These are phyloP conservation scores for Dermatemys mawii DNA, from an alignment of 2,113 vertebrate genomes.

Conservation along the genomic window DNA sequence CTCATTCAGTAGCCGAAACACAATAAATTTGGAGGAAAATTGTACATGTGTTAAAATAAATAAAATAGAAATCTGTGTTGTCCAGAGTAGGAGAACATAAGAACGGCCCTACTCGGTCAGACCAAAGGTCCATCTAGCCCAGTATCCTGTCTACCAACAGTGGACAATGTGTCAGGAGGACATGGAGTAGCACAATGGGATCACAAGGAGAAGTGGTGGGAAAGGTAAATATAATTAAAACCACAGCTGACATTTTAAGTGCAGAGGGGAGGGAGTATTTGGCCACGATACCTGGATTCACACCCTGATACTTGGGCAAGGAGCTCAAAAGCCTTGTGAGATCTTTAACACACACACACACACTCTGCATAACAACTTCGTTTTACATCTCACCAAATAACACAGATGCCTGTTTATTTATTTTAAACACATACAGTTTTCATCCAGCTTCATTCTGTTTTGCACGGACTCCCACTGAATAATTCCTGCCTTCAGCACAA, in stretches of 20 bases:
- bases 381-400: background rate
- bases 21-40: too few species aligned
- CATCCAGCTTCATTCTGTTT: background rate
- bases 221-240: background rate
- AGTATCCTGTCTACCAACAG: too few species aligned
- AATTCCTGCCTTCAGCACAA: background rate
- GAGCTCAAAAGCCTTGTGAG: background rate
- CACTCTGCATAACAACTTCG: background rate
- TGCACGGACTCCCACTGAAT: background rate
- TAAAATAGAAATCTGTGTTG: too few species aligned
- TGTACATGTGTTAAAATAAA: too few species aligned
- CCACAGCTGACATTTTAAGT: too few species aligned
- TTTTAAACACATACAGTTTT: background rate
- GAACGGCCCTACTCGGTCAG: too few species aligned
- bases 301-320: background rate
- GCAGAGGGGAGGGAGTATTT: too few species aligned
- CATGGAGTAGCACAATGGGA: background rate
- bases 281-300: background rate
- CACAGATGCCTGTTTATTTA: background rate
- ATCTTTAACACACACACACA: fast-evolving
- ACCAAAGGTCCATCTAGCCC: too few species aligned
- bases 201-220: background rate
- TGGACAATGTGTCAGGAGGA: too few species aligned
- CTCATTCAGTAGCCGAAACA: too few species aligned
- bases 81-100: too few species aligned